Evolutionary conservation across 2,888 invertebrate genomes (phyloP), one percentile per base, ranked within the genome.

Genomic region (Caenorhabditis imperialis): DNA sequence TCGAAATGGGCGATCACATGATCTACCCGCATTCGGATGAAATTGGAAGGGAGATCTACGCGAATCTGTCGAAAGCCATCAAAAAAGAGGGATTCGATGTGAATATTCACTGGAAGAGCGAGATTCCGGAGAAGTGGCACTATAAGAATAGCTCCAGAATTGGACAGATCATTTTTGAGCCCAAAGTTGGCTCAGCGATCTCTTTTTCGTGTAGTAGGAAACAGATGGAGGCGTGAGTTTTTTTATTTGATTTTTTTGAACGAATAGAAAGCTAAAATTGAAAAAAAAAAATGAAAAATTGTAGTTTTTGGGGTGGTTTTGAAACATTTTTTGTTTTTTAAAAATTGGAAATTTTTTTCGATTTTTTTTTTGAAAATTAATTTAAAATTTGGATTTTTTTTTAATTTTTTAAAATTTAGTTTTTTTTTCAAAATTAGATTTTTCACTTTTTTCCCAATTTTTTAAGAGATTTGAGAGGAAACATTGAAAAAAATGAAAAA

Each of bases 121-220:
- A 92, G 14, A 89, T 92, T 54, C 91, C 91, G 0, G 88, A 90
- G 4, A 79, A 83, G 20, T 93, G 92, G 91, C 92, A 92, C 86
- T 92, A 91, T 80, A 90, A 90, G 57, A 90, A 92, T 76, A 91
- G 91, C 82, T 83, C 89, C 10, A 89, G 93, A 27, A 73, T 80
- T 10, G 80, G 80, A 20, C 30, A 47, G 16, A 74, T 80, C 20
- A 89, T 93, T 53, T 89, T 91, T 1, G 89, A 92, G 30, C 92
- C 81, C 7, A 47, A 75, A 25, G 22, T 82, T 33, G 79, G 82
- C 12, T 82, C 79, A 4, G 48, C 78, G 3, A 71, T 81, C 25
- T 81, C 79, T 1, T 80, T 83, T 42, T 57, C 63, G 14, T 81
- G 83, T 57, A 77, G 54, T 0, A 33, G 25, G 5, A 55, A 67